phyloP scores from a whole-genome alignment of 2,113 vertebrate species.

The Struthio camelus region DNA sequence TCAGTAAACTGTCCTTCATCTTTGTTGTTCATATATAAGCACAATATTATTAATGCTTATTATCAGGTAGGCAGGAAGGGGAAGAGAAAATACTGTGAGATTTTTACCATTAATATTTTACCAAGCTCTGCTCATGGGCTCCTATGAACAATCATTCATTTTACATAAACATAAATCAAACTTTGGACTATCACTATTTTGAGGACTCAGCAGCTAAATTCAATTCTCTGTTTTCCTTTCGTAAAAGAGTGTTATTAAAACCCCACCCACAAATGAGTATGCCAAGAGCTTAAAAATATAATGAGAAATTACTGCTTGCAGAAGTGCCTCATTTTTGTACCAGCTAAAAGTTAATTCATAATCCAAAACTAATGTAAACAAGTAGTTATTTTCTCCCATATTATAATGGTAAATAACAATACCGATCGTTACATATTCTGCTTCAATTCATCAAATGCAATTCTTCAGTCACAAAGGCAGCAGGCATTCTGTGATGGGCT shows the following conservation, averaged over 20 bases:
- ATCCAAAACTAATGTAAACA: conserved; percentile 31
- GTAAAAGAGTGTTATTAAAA: conserved; percentile 51
- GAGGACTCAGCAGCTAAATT: background rate
- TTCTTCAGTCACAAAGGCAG: conserved; percentile 62
- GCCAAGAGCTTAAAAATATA: background rate
- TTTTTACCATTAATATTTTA: conserved; percentile 31
- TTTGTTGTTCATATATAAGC: background rate
- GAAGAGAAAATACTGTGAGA: background rate
- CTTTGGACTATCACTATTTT: conserved; percentile 7
- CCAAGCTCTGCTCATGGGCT: conserved; percentile 7
- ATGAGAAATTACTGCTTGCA: too few relatives aligned
- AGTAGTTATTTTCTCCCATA: conserved; percentile 41
- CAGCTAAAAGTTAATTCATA: conserved; percentile 64
- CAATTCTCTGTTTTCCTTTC: conserved; percentile 39
- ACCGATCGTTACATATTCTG: conserved; percentile 11
- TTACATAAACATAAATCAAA: conserved; percentile 29
- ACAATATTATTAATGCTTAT: background rate
- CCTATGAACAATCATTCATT: conserved; percentile 31
- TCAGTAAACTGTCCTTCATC: background rate
- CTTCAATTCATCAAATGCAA: conserved; percentile 45
- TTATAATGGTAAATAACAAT: background rate
- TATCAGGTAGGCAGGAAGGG: background rate
- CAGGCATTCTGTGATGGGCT: conserved; percentile 45
- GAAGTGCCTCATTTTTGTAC: conserved; percentile 53
- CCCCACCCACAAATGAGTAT: background rate